Evolutionary conservation across 2,888 invertebrate species (phyloP).

Genomic region (Blastobasis lacticolella): DNA sequence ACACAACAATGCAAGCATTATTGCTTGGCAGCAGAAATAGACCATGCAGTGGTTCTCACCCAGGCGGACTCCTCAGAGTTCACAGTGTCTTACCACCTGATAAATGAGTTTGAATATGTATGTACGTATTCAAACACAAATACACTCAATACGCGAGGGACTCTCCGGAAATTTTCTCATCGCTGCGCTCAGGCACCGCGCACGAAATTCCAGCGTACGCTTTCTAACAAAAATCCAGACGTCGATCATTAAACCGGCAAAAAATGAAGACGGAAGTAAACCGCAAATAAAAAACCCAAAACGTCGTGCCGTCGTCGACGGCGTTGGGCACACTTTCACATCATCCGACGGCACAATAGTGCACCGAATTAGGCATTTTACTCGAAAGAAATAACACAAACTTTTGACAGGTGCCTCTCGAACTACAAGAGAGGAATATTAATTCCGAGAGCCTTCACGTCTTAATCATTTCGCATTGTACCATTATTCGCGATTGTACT

Average conservation of each 20-base stretch:
- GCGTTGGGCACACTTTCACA: slow-evolving; percentile 42
- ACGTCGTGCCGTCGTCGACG: slow-evolving; percentile 37
- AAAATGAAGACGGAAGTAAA: slow-evolving; percentile 27
- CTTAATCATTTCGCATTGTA: slow-evolving; percentile 35
- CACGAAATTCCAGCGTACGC: not conserved
- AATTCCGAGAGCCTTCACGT: slow-evolving; percentile 29
- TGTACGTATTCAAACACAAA: too few species aligned
- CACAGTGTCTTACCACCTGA: too few species aligned
- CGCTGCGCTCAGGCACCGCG: too few species aligned
- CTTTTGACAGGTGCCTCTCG: too few species aligned
- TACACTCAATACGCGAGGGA: too few species aligned
- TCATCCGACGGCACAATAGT: slow-evolving; percentile 31
- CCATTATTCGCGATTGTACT: slow-evolving; percentile 17
- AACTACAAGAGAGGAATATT: slow-evolving; percentile 21
- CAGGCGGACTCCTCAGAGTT: too few species aligned
- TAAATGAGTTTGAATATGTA: too few species aligned
- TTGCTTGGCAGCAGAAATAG: too few species aligned
- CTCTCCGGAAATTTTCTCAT: too few species aligned
- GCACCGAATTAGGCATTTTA: slow-evolving; percentile 34
- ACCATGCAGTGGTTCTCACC: too few species aligned
- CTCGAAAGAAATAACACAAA: slow-evolving; percentile 19
- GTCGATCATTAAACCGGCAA: slow-evolving; percentile 38
- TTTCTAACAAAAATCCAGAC: slow-evolving; percentile 15
- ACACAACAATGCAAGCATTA: too few species aligned
- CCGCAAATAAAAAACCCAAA: slow-evolving; percentile 25